Evolutionary conservation across 1,140 invertebrate species (phyloP), one percentile per base, ranked within the genome.

Genomic region (Drosophila hydei): DNA sequence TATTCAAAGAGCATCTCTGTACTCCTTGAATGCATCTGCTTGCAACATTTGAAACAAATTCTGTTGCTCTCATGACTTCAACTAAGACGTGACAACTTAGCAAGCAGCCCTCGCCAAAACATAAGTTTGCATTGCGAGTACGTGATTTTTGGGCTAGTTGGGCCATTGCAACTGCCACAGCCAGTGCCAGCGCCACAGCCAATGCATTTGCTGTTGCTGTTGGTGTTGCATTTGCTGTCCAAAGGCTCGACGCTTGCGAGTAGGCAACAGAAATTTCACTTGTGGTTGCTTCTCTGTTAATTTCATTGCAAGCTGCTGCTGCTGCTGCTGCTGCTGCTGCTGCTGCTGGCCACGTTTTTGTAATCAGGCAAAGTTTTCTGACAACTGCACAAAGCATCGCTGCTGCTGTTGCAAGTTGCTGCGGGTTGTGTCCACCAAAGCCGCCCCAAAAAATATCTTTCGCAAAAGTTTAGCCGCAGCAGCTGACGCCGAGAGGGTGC

Each of bases 281-380:
- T 87, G 80, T 80, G 80, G 80, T 84, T 76, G 77, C 77, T 59
- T 87, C 69, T 74, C 77, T 85, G 77, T 87, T 85, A 85, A 85
- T 85, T 85, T 87, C 81, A 71, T 64, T 71, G 80, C 80, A 74
- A 77, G 73, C 81, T 67, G 30, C 30, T 3, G 30, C 30, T 33
- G 30, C 8, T 33, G 30, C 30, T 27, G 25, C 6, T 27, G 25
- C 25, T 8, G 25, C 25, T 27, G 30, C 9, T 3, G 30, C 30
- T 33, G 9, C 30, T 33, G 62, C 56, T 75, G 73, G 75, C 81
- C 80, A 84, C 80, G 80, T 80, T 85, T 85, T 87, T 77, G 81
- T 85, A 85, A 85, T 85, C 80, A 85, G 73, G 76, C 81, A 85
- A 85, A 85, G 73, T 85, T 85, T 85, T 58, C 69, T 79, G 81